Evolutionary conservation across 2,113 vertebrate genomes (phyloP).

Genomic region (Tragulus kanchil): DNA sequence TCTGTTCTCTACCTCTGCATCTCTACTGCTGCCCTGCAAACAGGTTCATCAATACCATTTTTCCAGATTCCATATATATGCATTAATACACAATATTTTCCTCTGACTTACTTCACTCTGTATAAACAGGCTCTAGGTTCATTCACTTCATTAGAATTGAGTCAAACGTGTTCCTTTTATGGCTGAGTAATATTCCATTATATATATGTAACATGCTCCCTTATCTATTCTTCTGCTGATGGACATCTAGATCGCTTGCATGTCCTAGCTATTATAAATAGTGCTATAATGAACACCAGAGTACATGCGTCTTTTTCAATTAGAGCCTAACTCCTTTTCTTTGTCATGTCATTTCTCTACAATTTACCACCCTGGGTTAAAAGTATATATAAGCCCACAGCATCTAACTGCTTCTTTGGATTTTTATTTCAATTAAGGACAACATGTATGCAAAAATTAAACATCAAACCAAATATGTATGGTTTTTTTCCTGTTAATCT

Average conservation of each 20-base stretch:
- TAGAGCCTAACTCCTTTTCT: background rate
- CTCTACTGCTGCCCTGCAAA: background rate
- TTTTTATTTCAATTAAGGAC: background rate
- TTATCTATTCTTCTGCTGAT: background rate
- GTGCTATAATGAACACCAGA: background rate
- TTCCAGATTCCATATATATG: background rate
- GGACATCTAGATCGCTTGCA: background rate
- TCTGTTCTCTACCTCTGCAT: background rate
- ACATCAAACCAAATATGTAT: background rate
- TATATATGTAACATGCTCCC: background rate
- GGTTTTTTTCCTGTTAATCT: background rate
- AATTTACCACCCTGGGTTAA: background rate
- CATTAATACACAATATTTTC: background rate
- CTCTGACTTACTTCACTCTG: background rate
- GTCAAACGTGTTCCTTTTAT: background rate
- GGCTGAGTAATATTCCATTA: background rate
- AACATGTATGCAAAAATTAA: background rate
- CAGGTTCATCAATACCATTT: background rate
- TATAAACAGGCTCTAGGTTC: background rate
- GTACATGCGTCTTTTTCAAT: background rate
- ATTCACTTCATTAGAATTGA: background rate
- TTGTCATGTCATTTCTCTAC: slow-evolving; percentile 19
- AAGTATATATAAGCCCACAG: background rate
- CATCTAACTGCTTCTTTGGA: background rate
- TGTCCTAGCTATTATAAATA: background rate